Evolutionary conservation across 2,888 invertebrate genomes (phyloP), one percentile per base, ranked within the genome.

Genomic region (Diploptera punctata): DNA sequence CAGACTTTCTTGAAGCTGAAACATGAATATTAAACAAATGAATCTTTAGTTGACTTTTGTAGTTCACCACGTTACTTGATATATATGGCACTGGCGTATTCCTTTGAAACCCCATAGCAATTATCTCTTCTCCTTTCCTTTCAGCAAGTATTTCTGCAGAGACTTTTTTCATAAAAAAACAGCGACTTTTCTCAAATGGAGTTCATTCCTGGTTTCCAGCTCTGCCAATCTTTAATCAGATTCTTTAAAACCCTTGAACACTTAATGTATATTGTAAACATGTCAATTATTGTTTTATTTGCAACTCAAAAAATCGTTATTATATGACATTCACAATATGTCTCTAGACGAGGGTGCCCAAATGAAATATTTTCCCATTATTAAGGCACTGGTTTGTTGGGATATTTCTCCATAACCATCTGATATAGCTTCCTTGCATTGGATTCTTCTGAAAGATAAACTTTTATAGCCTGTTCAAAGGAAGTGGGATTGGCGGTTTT

Each of bases 21-120:
- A 67, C 43, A 43, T 52, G 67, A 7, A 67, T 18, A 67, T 67
- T 67, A 49, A 19, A 44, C 29, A 29, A 67, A 67, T 67, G 18
- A 49, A 49, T 24, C n/a, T 4, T 49, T 18, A 67, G 49, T 18
- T 67, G 29, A 47, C 49, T 1, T 47, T 24, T 3, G 49, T 26
- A 67, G 29, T 49, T 47, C 21, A 67, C 2, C n/a, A 47, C 18
- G 38, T 67, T 67, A 21, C 29, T 49, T 7, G 49, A n/a, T 44
- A 49, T 67, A 38, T 49, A 24, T 29, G 49, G 52, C 24, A 67
- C 49, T 29, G 67, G 52, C 47, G 49, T 16, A 67, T 67, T 67
- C 2, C 49, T 67, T 29, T 67, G 67, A 67, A 52, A 47, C 1
- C 26, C 67, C 52, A 47, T 67, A 24, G 52, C 67, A 47, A 67